Evolutionary conservation across 2,888 invertebrate species (phyloP).

Genomic region (Tupiocoris notatus): DNA sequence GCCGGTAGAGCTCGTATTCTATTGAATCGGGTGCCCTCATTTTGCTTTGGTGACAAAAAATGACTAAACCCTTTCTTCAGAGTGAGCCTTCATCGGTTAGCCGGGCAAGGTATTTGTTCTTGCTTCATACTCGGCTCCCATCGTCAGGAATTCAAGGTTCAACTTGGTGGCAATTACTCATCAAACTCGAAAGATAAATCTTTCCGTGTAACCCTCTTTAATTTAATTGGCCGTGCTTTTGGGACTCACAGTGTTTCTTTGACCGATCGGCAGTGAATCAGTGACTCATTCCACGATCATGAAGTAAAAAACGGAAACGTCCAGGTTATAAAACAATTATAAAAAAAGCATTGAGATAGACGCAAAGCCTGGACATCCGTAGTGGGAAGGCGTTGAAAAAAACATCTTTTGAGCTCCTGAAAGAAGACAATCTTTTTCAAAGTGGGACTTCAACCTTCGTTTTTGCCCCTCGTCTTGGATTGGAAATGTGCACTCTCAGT

Average conservation of each 20-base stretch:
- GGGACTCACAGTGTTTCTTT: slow-evolving; percentile 12
- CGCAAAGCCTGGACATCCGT: background rate
- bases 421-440: slow-evolving; percentile 19
- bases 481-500: slow-evolving; percentile 35
- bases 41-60: background rate
- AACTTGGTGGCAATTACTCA: slow-evolving; percentile 35
- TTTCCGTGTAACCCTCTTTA: slow-evolving; percentile 33
- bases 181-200: slow-evolving; percentile 38
- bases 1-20: background rate
- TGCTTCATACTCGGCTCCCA: background rate
- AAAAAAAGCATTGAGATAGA: slow-evolving; percentile 9
- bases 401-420: background rate
- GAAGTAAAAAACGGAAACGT: slow-evolving; percentile 1
- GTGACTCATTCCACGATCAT: slow-evolving; percentile 16
- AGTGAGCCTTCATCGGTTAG: background rate
- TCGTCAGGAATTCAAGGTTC: background rate
- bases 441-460: background rate
- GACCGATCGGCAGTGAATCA: slow-evolving; percentile 6
- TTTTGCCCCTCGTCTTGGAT: background rate
- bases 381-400: slow-evolving; percentile 7
- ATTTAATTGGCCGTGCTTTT: slow-evolving; percentile 32
- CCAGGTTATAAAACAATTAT: slow-evolving; percentile 34
- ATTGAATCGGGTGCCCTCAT: background rate
- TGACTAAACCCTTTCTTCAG: background rate
- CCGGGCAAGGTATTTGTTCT: background rate